Evolutionary conservation across 2,888 invertebrate genomes (phyloP).

Genomic region (Macrophya alboannulata): DNA sequence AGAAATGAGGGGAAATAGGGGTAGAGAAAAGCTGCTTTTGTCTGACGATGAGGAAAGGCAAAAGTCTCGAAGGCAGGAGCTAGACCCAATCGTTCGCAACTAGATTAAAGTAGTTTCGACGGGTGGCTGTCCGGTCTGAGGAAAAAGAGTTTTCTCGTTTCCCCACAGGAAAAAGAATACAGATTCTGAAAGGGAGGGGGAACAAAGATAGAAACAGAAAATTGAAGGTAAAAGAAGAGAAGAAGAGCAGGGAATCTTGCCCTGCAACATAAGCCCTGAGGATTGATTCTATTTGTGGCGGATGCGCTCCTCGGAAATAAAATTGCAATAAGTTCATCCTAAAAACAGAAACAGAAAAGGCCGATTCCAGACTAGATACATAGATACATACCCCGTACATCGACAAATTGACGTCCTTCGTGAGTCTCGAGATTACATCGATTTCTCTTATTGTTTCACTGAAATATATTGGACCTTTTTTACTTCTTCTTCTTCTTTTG

Average conservation of each 20-base stretch:
- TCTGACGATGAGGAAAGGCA: conserved; percentile 11
- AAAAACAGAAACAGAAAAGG: neutral
- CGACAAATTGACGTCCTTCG: neutral
- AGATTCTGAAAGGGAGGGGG: neutral
- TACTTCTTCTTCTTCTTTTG: neutral
- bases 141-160: conserved; percentile 30
- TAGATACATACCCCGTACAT: neutral
- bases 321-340: conserved; percentile 44
- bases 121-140: conserved; percentile 36
- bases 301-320: conserved; percentile 38
- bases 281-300: conserved; percentile 48
- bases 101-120: conserved; percentile 54
- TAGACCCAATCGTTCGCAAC: conserved; percentile 48
- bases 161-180: conserved; percentile 14
- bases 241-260: neutral
- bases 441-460: neutral
- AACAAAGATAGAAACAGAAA: neutral
- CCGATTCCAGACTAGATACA: neutral
- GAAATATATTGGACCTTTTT: neutral
- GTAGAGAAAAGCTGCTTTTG: conserved; percentile 13
- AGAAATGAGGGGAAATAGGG: neutral
- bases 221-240: neutral
- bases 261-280: conserved; percentile 31
- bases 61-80: conserved; percentile 33
- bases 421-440: neutral